Percentiles rank a stretch among this genome's conserved stretches.
Evolutionary conservation across 2,113 vertebrate genomes (phyloP).

Genomic region (Chlamydotis undulata): DNA sequence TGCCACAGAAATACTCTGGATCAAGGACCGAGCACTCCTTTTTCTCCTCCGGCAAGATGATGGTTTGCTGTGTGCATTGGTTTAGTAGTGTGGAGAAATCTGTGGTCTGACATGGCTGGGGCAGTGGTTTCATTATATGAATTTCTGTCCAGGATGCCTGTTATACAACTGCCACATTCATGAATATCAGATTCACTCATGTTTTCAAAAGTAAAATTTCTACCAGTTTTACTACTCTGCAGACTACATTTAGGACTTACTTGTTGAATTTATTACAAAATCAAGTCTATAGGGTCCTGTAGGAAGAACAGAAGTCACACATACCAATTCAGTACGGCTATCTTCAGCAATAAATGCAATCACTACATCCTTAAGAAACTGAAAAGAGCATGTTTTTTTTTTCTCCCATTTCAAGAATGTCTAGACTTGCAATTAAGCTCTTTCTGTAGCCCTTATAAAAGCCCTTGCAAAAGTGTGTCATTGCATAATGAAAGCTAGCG

Average conservation of each 20-base stretch:
- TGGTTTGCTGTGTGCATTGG: neutral
- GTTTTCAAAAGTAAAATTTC: neutral
- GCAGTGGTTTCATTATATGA: neutral
- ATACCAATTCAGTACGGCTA: neutral
- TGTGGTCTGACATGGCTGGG: neutral
- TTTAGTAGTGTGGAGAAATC: neutral
- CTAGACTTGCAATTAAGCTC: constrained; percentile 69
- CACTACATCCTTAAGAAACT: neutral
- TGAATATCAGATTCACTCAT: neutral
- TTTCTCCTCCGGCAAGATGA: neutral
- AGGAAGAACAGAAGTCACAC: neutral
- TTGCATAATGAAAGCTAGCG: constrained; percentile 57
- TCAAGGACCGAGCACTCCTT: neutral
- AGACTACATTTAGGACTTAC: neutral
- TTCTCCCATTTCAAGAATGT: constrained; percentile 40
- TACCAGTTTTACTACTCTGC: neutral
- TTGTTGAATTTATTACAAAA: neutral
- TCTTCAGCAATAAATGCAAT: neutral
- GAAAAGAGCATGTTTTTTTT: neutral
- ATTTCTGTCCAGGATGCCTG: neutral
- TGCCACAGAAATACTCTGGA: neutral
- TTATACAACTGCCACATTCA: neutral
- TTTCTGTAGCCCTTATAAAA: constrained; percentile 49
- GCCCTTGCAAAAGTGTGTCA: constrained; percentile 39
- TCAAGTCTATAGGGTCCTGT: neutral